Evolutionary conservation across 2,113 vertebrate species (phyloP).

Genomic region (Passer domesticus): DNA sequence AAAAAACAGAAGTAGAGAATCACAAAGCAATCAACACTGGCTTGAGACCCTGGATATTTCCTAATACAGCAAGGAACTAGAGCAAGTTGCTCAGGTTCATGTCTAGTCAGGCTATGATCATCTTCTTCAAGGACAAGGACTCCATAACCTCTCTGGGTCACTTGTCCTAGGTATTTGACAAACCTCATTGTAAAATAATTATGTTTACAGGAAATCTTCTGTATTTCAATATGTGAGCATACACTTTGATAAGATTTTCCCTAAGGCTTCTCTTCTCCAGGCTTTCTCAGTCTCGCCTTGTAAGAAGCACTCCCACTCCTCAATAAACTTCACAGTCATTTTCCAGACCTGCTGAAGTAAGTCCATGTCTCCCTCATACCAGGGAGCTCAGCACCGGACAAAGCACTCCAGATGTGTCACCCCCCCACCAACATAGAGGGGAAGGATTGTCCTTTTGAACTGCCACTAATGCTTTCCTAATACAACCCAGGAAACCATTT

Average conservation of each 20-base stretch:
- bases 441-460: neutral
- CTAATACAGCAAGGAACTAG: accelerated
- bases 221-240: neutral
- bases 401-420: neutral
- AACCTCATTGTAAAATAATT: neutral
- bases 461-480: neutral
- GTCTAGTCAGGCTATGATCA: neutral
- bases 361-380: neutral
- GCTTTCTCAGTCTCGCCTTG: neutral
- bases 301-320: neutral
- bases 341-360: neutral
- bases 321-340: neutral
- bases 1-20: neutral
- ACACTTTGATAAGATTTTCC: neutral
- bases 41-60: neutral
- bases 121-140: neutral
- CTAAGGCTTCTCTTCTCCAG: neutral
- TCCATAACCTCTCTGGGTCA: neutral
- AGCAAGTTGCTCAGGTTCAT: neutral
- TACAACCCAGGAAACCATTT: neutral
- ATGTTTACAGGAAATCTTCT: neutral
- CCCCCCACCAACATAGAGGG: accelerated
- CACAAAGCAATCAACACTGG: neutral
- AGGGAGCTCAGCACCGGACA: neutral
- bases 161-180: neutral